Base-by-base conservation (phyloP, 1,140 invertebrate genomes). In the Plodia interpunctella region DNA sequence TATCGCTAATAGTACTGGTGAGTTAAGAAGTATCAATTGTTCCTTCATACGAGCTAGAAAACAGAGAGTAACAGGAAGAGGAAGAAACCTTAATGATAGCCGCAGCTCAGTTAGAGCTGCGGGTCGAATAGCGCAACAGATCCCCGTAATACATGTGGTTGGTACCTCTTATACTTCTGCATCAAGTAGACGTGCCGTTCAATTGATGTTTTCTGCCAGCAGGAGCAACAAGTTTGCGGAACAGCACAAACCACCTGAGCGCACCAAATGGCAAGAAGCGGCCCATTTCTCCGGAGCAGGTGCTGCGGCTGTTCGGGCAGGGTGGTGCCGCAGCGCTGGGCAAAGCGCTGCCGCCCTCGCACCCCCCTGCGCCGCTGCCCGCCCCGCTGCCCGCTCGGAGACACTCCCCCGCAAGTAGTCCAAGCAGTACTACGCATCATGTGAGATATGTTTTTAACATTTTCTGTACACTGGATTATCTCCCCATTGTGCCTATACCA, bases 271-370 rank as follows among this genome's bases (percentile, higher is more conserved):
- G 92, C 66, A 93, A 93, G 84, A 92, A 94, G 90, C 81, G 93
- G 72, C 90, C 94, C 49, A 95, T 95, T 57, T 95, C 94, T 18
- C 94, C 94, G 55, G 94, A 95, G 90, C 94, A 95, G 86, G 94
- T 95, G 74, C 90, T 95, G 59, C 88, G 92, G 58, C 82, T 94
- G 76, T 93, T 94, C 73, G 92, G 93, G 54, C 91, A 90, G 65
- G 88, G 86, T 57, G 79, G 85, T 58, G 76, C 81, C 50, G 72
- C 90, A 72, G 80, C 82, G 74, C 67, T 88, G 74, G 72, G 81
- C 63, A 83, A 83, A 57, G 83, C 83, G 0, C 75, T 83, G 54
- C 80, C 81, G 30, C 81, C 83, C n/a, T 82, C 85, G 30, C 83
- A 86, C 52, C 77, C 80, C 5, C 80, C 67, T 51, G 75, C 87